These are phyloP conservation scores for Brachyalestes nurse DNA, from an alignment of 2,797 vertebrate genomes.

Conservation along the genomic window DNA sequence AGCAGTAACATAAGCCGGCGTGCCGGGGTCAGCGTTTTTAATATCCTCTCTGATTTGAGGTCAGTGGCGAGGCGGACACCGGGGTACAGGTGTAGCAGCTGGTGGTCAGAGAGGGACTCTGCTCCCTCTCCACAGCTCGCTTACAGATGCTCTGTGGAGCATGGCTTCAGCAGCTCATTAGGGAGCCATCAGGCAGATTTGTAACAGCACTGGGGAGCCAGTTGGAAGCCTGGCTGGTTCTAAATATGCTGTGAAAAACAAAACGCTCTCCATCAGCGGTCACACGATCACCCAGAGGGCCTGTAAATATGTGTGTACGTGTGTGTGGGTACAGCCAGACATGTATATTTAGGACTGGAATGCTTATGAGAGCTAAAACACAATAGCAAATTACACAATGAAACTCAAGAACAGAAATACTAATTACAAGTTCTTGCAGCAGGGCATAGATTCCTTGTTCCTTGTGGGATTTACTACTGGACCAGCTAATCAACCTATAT, in stretches of 20 bases:
- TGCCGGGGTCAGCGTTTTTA: conserved; percentile 60
- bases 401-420: background rate
- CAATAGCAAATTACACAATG: background rate
- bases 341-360: conserved; percentile 22
- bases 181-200: conserved; percentile 56
- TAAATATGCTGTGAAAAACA: conserved; percentile 56
- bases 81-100: conserved; percentile 66
- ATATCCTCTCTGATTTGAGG: conserved; percentile 62
- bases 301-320: conserved; percentile 41
- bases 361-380: conserved; percentile 19
- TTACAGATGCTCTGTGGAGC: conserved; percentile 50
- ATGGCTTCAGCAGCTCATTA: conserved; percentile 39
- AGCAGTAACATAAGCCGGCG: conserved; percentile 46
- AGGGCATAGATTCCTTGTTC: conserved; percentile 6
- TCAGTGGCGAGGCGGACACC: conserved; percentile 21
- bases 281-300: conserved; percentile 41
- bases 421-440: conserved; percentile 14
- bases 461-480: background rate
- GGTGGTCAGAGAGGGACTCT: conserved; percentile 53
- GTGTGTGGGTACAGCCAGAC: conserved; percentile 26
- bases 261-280: conserved; percentile 48
- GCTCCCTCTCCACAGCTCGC: conserved; percentile 26
- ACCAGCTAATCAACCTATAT: no score
- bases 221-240: conserved; percentile 53
- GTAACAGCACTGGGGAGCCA: conserved; percentile 47